Percentiles rank a stretch among this genome's conserved stretches.
Evolutionary conservation across 2,797 vertebrate genomes (phyloP).

Genomic region (Botia kubotai): DNA sequence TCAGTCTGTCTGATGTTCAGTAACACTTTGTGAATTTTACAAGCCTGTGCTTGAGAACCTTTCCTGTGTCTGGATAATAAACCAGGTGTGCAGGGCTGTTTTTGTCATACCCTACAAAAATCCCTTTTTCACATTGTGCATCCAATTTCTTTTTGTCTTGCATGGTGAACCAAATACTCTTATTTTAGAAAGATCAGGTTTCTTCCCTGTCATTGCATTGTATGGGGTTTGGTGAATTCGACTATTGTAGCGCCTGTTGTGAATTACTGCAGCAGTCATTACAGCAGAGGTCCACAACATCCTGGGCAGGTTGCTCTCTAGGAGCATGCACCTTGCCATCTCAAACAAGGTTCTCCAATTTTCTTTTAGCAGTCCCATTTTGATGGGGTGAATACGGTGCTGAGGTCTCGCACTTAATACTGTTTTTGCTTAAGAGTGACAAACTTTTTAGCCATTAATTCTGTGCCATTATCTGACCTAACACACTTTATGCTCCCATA

Average conservation of each 20-base stretch:
- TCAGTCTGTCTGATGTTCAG: neutral
- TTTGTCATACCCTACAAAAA: neutral
- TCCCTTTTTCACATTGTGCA: neutral
- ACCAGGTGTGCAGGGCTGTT: neutral
- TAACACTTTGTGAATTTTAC: neutral
- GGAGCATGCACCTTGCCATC: neutral
- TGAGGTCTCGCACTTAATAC: neutral
- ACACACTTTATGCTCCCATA: neutral
- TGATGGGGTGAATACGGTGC: constrained; percentile 21
- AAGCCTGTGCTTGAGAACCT: neutral
- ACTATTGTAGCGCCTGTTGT: neutral
- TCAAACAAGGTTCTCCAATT: neutral
- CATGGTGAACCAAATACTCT: neutral
- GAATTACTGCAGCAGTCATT: neutral
- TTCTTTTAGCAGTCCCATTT: constrained; percentile 20
- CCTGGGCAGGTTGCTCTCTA: constrained; percentile 1
- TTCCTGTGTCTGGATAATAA: neutral
- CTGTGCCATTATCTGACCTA: neutral
- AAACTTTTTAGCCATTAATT: neutral
- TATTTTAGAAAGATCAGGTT: neutral
- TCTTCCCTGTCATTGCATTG: too few species aligned
- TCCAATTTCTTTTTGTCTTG: too few species aligned
- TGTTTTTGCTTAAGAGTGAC: constrained; percentile 1
- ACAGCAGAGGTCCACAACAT: neutral
- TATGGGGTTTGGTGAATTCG: too few species aligned